phyloP scores from a whole-genome alignment of 2,888 invertebrate species.

The Rotaria socialis region DNA sequence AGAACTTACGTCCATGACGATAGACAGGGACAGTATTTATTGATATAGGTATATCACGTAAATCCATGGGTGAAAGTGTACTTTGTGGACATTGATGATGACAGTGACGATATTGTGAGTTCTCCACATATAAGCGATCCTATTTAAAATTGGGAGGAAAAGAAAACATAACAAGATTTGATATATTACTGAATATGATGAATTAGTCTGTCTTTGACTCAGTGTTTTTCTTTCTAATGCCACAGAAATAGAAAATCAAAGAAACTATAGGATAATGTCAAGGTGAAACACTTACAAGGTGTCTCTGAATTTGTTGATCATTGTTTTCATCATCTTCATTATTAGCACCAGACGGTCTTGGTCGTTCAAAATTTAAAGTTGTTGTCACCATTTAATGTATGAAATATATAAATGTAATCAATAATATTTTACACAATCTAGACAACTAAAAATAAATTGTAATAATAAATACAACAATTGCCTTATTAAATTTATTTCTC shows the following conservation, averaged over 20 bases:
- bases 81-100: neutral
- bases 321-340: neutral
- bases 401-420: neutral
- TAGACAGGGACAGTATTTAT: slow-evolving; percentile 24
- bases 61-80: neutral
- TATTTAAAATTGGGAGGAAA: neutral
- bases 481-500: no score
- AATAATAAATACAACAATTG: neutral
- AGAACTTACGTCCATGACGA: slow-evolving; percentile 27
- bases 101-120: neutral
- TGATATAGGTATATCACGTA: neutral
- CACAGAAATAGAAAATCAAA: neutral
- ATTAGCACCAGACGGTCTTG: neutral
- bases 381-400: neutral
- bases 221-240: neutral
- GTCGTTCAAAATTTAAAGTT: neutral
- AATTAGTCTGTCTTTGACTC: neutral
- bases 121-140: neutral
- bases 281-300: neutral
- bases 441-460: neutral
- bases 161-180: neutral
- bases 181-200: neutral
- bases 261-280: neutral
- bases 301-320: neutral
- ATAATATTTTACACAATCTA: neutral